Evolutionary conservation across 2,113 vertebrate genomes (phyloP).

Genomic region (Gymnarchus niloticus): DNA sequence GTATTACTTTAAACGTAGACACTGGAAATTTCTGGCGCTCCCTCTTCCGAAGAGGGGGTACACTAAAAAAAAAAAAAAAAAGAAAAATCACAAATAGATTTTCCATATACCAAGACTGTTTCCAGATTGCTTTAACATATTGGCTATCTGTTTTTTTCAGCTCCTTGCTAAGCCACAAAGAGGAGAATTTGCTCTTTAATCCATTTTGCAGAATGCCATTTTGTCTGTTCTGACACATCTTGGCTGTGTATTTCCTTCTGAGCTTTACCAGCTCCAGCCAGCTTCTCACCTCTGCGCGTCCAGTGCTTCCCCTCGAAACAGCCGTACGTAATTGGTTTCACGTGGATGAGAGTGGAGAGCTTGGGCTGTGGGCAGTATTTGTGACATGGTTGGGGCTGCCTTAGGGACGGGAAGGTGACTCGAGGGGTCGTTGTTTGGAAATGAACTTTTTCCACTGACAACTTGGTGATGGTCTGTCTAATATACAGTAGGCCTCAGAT

Average conservation of each 20-base stretch:
- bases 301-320: not conserved
- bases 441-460: not conserved
- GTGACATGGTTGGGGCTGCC: not conserved
- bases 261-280: not conserved
- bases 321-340: not conserved
- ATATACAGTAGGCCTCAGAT: not conserved
- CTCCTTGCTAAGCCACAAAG: not conserved
- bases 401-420: not conserved
- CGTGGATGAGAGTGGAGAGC: not conserved
- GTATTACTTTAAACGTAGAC: conserved; percentile 11
- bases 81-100: not conserved
- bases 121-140: conserved; percentile 18
- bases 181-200: not conserved
- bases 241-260: not conserved
- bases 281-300: not conserved
- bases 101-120: not conserved
- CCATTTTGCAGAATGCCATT: not conserved
- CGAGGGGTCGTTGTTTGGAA: not conserved
- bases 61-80: not conserved
- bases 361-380: not conserved
- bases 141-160: not conserved
- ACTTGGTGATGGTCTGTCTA: not conserved
- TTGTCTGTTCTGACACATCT: conserved; percentile 3
- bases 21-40: not conserved
- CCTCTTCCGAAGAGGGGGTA: not conserved